These are phyloP conservation scores for Laticauda laticaudata DNA, from an alignment of 2,113 vertebrate genomes.

Conservation along the genomic window DNA sequence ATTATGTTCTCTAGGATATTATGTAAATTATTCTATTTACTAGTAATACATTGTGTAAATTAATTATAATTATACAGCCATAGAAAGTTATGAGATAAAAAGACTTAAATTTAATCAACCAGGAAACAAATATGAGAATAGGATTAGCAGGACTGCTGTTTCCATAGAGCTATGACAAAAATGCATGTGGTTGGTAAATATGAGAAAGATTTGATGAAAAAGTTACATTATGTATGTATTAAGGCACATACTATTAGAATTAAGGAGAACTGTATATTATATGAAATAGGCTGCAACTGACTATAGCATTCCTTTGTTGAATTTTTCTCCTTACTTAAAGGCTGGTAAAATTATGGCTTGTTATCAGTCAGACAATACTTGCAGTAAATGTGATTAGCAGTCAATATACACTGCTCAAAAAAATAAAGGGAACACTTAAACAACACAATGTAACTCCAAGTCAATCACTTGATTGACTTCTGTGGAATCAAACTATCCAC, in stretches of 20 bases:
- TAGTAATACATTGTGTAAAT: neutral
- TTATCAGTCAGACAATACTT: neutral
- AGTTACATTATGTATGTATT: neutral
- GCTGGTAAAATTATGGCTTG: neutral
- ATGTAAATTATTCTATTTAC: neutral
- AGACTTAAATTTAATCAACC: neutral
- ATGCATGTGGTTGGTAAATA: neutral
- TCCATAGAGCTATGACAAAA: neutral
- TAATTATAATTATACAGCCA: neutral
- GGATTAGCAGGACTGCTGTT: neutral
- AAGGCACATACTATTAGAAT: neutral
- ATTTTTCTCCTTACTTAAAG: neutral
- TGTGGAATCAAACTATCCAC: too few species aligned
- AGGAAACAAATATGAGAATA: neutral
- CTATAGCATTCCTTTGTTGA: neutral
- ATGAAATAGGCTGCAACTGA: neutral
- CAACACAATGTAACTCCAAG: too few species aligned
- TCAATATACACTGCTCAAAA: neutral
- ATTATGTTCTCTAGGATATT: neutral
- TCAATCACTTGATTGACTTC: too few species aligned
- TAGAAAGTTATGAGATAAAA: neutral
- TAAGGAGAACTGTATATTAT: neutral
- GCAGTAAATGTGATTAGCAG: slow-evolving; percentile 12
- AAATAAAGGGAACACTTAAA: too few species aligned
- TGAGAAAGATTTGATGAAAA: neutral